A percentile compares a stretch with the other conserved stretches of the same genome.
phyloP scores from a whole-genome alignment of 2,797 vertebrate genomes.

The Coluber constrictor region DNA sequence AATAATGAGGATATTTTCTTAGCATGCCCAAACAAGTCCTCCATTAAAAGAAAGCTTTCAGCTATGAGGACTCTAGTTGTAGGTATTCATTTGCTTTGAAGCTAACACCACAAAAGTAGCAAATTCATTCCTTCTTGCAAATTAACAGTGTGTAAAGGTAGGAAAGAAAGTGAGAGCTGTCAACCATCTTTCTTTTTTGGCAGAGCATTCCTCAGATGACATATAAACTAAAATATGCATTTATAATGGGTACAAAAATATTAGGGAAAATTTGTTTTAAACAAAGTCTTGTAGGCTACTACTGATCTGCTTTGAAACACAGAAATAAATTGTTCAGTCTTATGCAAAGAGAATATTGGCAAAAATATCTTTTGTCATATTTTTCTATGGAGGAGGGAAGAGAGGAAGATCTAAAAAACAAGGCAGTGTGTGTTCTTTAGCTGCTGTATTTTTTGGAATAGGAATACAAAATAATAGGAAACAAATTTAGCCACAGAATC shows the following conservation, averaged over 20 bases:
- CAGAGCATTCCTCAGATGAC: slow-evolving; percentile 23
- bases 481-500: not conserved
- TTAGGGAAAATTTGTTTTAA: fast-evolving
- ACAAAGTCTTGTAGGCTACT: not conserved
- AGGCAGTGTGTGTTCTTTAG: not conserved
- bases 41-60: slow-evolving; percentile 26
- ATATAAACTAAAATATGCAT: not conserved
- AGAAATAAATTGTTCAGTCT: slow-evolving; percentile 13
- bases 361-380: not conserved
- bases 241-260: slow-evolving; percentile 21
- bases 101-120: slow-evolving; percentile 24
- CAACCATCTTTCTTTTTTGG: slow-evolving; percentile 41
- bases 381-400: not conserved
- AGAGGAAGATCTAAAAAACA: not conserved
- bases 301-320: slow-evolving; percentile 13
- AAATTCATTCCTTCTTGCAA: slow-evolving; percentile 34
- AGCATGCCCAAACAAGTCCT: slow-evolving; percentile 10
- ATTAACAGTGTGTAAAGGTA: slow-evolving; percentile 15
- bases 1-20: slow-evolving; percentile 28
- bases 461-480: not conserved
- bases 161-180: slow-evolving; percentile 15
- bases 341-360: slow-evolving; percentile 2
- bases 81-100: slow-evolving; percentile 30
- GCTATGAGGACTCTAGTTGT: not conserved
- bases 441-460: not conserved